phyloP scores from a whole-genome alignment of 2,113 vertebrate species.

The Antigone vipio region DNA sequence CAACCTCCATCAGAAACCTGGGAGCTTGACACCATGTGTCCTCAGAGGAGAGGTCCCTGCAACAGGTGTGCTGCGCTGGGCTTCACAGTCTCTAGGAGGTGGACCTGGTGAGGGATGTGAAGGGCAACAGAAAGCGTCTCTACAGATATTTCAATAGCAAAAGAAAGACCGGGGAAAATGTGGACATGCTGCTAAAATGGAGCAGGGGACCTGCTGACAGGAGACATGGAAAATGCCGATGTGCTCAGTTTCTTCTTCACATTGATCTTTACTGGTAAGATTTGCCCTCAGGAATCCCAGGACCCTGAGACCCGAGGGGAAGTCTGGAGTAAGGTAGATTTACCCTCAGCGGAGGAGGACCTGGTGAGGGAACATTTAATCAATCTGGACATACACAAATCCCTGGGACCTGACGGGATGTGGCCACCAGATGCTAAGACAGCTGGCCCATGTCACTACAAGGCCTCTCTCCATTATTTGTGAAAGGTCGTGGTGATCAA shows the following conservation, averaged over 20 bases:
- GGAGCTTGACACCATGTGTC: neutral
- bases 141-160: neutral
- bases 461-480: neutral
- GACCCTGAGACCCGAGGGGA: neutral
- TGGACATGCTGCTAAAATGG: neutral
- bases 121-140: neutral
- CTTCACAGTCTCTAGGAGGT: neutral
- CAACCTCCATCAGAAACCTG: neutral
- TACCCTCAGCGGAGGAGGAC: neutral
- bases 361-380: neutral
- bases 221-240: rapidly evolving
- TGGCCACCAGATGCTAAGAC: neutral
- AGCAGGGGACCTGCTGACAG: neutral
- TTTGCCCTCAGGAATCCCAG: neutral
- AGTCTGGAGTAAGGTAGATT: neutral
- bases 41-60: neutral
- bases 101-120: rapidly evolving
- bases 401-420: neutral
- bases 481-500: neutral
- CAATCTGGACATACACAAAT: rapidly evolving
- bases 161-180: neutral
- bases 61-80: neutral
- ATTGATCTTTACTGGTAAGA: neutral
- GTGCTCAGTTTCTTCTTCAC: neutral
- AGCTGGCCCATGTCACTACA: neutral